Percentiles rank a stretch among this genome's conserved stretches.
phyloP scores from a whole-genome alignment of 53 echinoderm and acorn worm species.

The Paracentrotus lividus region DNA sequence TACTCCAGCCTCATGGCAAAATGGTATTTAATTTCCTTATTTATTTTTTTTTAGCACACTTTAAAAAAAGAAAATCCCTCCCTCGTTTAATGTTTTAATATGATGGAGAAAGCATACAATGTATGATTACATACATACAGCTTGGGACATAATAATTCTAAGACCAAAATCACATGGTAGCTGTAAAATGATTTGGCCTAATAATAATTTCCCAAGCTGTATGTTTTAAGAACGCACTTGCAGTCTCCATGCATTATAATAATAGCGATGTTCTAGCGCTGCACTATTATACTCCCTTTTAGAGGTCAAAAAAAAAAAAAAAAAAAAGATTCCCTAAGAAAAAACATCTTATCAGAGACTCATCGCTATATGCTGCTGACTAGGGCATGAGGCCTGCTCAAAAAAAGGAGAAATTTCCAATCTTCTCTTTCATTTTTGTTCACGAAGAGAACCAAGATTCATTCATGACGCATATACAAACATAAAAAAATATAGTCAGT shows the following conservation, averaged over 20 bases:
- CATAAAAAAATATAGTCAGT: conserved; percentile 48
- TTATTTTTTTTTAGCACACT: too few species aligned
- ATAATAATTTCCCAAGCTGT: not conserved
- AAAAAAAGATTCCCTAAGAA: conserved; percentile 3
- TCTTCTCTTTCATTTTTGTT: conserved; percentile 19
- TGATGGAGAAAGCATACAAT: not conserved
- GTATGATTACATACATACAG: too few species aligned
- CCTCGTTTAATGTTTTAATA: not conserved
- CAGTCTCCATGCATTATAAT: not conserved
- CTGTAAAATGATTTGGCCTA: too few species aligned
- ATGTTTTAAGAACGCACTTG: not conserved
- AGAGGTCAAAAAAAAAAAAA: not conserved
- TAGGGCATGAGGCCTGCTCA: conserved; percentile 71
- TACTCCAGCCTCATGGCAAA: not conserved
- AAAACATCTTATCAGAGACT: not conserved
- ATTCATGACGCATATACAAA: conserved; percentile 30
- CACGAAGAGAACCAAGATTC: conserved; percentile 9
- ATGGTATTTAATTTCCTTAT: not conserved
- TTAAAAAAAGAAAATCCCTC: not conserved
- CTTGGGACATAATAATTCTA: too few species aligned
- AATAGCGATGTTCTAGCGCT: not conserved
- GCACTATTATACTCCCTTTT: not conserved
- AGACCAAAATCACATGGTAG: too few species aligned
- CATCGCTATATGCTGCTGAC: conserved; percentile 20
- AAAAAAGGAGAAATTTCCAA: conserved; percentile 68